These are phyloP conservation scores for Ametastegia equiseti DNA, from an alignment of 2,888 invertebrate genomes.

Conservation along the genomic window DNA sequence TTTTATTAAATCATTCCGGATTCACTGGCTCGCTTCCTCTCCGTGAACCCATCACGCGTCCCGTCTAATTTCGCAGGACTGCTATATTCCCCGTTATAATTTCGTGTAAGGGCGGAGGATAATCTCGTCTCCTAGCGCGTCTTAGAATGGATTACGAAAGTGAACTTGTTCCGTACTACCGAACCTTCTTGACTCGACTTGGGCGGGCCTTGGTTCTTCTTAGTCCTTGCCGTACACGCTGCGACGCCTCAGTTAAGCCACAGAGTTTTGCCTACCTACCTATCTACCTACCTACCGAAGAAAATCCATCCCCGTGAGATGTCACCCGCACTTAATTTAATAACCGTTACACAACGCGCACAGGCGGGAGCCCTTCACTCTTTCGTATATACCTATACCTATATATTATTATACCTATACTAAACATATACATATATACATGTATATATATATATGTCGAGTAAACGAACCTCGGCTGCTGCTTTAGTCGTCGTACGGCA, in stretches of 20 bases:
- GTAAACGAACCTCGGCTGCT: neutral
- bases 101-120: conserved; percentile 30
- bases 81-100: conserved; percentile 29
- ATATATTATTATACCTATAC: neutral
- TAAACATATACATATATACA: neutral
- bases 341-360: conserved; percentile 14
- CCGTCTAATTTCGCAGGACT: conserved; percentile 21
- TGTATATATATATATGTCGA: neutral
- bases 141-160: conserved; percentile 46
- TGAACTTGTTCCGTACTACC: conserved; percentile 4
- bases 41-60: conserved; percentile 14
- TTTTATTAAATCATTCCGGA: conserved; percentile 26
- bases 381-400: neutral
- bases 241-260: conserved; percentile 12
- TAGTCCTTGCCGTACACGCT: neutral
- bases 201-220: neutral
- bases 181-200: neutral
- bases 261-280: conserved; percentile 23
- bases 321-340: conserved; percentile 39
- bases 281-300: neutral
- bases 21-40: conserved; percentile 14
- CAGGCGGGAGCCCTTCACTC: neutral
- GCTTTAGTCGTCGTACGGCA: neutral
- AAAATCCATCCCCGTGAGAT: conserved; percentile 22
- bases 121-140: conserved; percentile 34